Conservation (phyloP, 2,113 vertebrate genomes). For the Ammodytes marinus region DNA sequence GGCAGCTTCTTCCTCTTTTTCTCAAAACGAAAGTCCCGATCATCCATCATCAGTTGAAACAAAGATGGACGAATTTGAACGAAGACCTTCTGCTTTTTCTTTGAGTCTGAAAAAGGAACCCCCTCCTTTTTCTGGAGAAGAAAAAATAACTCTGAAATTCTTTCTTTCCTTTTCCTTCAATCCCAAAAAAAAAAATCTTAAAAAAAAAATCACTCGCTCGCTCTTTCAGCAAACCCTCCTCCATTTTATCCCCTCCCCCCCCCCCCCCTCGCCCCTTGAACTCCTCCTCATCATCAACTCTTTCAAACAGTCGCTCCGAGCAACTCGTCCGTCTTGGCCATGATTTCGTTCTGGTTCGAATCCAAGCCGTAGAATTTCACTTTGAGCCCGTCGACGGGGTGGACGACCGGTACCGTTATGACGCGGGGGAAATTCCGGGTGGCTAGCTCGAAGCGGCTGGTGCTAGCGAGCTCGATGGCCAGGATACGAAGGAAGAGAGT, state of each 20-base stretch:
- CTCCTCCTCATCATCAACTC: neutral
- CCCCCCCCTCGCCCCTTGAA: neutral
- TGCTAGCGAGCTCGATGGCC: conserved; percentile 94
- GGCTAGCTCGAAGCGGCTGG: conserved; percentile 95
- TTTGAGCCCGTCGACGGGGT: conserved; percentile 93
- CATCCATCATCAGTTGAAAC: conserved; percentile 36
- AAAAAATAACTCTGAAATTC: conserved; percentile 58
- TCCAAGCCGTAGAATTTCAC: conserved; percentile 98
- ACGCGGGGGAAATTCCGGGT: conserved; percentile 93
- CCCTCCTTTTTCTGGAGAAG: conserved; percentile 57
- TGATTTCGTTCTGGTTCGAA: conserved; percentile 99
- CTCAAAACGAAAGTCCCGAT: conserved; percentile 64
- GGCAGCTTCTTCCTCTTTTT: conserved; percentile 80
- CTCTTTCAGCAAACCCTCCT: no score
- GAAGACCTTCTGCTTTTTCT: conserved; percentile 52
- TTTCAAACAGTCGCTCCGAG: conserved; percentile 92
- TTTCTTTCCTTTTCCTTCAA: conserved; percentile 51
- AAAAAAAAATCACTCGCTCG: no score
- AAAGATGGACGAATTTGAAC: conserved; percentile 11
- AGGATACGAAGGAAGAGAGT: conserved; percentile 95
- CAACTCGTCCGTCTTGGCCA: conserved; percentile 93
- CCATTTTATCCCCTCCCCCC: neutral
- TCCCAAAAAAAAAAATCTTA: conserved; percentile 20
- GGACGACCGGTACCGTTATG: conserved; percentile 93
- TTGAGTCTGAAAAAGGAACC: conserved; percentile 67